These are phyloP conservation scores for Anhinga anhinga DNA, from an alignment of 2,113 vertebrate species.

Conservation along the genomic window DNA sequence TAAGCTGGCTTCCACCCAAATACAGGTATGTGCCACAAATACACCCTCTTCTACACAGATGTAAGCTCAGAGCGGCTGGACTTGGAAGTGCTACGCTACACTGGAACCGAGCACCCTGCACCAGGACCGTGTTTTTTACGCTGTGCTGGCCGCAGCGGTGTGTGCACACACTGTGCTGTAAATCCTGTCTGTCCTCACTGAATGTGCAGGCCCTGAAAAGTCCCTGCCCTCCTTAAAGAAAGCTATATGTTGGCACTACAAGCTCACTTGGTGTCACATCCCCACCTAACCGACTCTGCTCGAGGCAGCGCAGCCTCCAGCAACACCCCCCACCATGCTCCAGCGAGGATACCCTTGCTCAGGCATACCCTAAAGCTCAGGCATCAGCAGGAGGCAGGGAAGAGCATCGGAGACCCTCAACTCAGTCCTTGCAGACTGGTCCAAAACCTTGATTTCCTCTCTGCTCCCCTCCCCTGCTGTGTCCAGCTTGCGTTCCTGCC, in stretches of 20 bases:
- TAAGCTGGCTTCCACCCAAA: conserved; percentile 3
- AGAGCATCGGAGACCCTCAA: not conserved
- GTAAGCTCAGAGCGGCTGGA: not conserved
- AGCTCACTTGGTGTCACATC: not conserved
- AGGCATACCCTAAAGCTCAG: not conserved
- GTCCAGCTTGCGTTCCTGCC: not conserved
- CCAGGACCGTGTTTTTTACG: not conserved
- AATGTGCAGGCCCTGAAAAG: accelerated
- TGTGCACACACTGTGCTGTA: not conserved
- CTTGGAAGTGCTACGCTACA: not conserved
- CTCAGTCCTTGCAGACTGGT: too few relatives aligned
- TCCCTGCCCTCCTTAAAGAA: not conserved
- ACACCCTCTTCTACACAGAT: not conserved
- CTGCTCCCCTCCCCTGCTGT: not conserved
- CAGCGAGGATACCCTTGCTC: not conserved
- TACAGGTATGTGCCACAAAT: not conserved
- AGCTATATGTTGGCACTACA: not conserved
- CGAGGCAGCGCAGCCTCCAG: not conserved
- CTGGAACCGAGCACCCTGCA: not conserved
- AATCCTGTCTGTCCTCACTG: accelerated
- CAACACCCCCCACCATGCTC: too few relatives aligned
- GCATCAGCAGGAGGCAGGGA: not conserved
- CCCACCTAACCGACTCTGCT: not conserved
- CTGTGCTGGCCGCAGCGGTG: not conserved
- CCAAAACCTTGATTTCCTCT: not conserved